phyloP scores from a whole-genome alignment of 2,113 vertebrate genomes.

The Porphyrio hochstetteri region DNA sequence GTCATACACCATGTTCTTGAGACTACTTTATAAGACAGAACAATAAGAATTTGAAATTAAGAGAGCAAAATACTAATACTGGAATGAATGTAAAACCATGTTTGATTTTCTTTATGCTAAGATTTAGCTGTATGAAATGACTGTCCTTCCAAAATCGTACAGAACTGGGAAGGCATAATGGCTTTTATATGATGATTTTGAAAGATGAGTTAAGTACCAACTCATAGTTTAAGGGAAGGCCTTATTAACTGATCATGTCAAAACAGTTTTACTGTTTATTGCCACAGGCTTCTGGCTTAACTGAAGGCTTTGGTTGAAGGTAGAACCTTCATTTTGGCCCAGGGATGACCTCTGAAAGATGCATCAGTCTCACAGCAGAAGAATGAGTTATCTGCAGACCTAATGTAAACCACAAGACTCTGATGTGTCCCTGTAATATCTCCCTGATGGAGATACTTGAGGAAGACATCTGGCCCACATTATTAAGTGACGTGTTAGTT shows the following conservation, averaged over 20 bases:
- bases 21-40: not conserved
- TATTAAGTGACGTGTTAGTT: not conserved
- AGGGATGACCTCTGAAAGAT: not conserved
- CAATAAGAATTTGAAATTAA: not conserved
- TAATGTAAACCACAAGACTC: not conserved
- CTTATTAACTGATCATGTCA: not conserved
- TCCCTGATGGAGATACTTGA: not conserved
- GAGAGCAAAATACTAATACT: not conserved
- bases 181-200: not conserved
- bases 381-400: not conserved
- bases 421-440: not conserved
- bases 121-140: not conserved
- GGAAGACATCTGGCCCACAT: not conserved
- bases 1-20: not conserved
- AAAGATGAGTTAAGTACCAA: not conserved
- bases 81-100: not conserved
- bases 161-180: not conserved
- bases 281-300: not conserved
- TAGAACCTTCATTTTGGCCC: not conserved
- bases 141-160: not conserved
- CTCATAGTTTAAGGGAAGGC: not conserved
- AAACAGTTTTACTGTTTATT: not conserved
- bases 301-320: not conserved
- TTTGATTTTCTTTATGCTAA: not conserved
- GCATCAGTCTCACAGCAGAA: not conserved